Evolutionary conservation across 1,140 invertebrate genomes (phyloP).

Genomic region (Carposina sasakii): DNA sequence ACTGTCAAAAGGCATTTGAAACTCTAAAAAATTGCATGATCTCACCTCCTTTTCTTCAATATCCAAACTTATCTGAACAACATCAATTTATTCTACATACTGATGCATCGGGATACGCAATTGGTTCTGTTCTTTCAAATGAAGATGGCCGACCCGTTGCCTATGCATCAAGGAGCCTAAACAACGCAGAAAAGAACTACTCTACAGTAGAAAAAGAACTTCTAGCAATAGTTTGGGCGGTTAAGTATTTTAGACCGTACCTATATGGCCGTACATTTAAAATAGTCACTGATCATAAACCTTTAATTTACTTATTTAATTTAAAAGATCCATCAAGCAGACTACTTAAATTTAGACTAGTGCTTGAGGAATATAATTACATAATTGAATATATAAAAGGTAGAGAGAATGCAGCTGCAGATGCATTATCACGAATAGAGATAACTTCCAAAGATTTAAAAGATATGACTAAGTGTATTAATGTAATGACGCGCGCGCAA

Average conservation of each 20-base stretch:
- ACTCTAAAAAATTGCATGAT: neutral
- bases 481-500: neutral
- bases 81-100: neutral
- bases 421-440: slow-evolving; percentile 17
- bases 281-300: neutral
- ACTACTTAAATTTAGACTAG: slow-evolving; percentile 11
- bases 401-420: slow-evolving; percentile 20
- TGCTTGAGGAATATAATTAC: slow-evolving; percentile 17
- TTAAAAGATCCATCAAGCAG: neutral
- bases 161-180: slow-evolving; percentile 32
- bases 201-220: neutral
- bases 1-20: neutral
- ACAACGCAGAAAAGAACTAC: neutral
- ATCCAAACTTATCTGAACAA: neutral
- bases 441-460: slow-evolving; percentile 6
- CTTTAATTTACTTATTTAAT: neutral
- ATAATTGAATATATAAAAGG: slow-evolving; percentile 20
- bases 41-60: neutral
- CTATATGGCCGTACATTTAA: neutral
- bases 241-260: neutral
- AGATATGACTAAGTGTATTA: slow-evolving; percentile 3
- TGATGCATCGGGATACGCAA: neutral
- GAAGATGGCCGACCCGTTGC: slow-evolving; percentile 7
- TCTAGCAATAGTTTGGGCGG: neutral
- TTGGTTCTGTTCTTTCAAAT: neutral